Conservation (phyloP, 2,113 vertebrate species). For the Colinus virginianus region DNA sequence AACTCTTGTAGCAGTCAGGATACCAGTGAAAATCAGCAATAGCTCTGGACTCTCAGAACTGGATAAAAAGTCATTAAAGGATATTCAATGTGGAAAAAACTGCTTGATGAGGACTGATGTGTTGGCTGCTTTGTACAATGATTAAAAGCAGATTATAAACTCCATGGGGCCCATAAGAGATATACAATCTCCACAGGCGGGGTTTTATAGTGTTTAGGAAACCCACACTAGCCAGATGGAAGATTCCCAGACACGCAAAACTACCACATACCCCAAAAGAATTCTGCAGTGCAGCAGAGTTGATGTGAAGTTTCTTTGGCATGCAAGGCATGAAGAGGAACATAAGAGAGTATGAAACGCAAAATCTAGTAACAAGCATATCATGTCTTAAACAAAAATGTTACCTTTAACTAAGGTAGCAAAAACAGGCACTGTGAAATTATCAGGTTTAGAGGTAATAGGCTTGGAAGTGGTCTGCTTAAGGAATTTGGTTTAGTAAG, state of each 20-base stretch:
- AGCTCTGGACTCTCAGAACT: conserved; percentile 17
- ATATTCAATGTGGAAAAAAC: conserved; percentile 1
- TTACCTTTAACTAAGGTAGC: neutral
- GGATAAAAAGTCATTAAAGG: conserved; percentile 11
- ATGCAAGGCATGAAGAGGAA: neutral
- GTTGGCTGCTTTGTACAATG: conserved; percentile 18
- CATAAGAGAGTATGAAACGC: conserved; percentile 24
- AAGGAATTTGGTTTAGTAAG: conserved; percentile 38
- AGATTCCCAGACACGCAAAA: conserved; percentile 54
- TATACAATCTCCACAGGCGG: conserved; percentile 33
- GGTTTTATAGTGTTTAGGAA: conserved; percentile 62
- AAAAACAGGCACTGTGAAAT: conserved; percentile 15
- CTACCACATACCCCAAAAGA: conserved; percentile 33
- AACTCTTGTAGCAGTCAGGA: neutral
- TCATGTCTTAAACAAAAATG: neutral
- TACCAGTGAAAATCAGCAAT: neutral
- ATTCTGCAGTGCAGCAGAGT: conserved; percentile 24
- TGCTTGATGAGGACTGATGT: conserved; percentile 24
- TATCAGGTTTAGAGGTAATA: neutral
- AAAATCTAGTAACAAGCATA: conserved; percentile 9
- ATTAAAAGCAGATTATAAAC: conserved; percentile 66
- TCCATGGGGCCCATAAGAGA: conserved; percentile 36
- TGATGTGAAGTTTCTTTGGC: conserved; percentile 44
- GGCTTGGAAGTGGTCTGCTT: conserved; percentile 30
- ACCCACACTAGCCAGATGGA: conserved; percentile 39